phyloP scores from a whole-genome alignment of 1,140 invertebrate genomes.

The Drosophila pachea region DNA sequence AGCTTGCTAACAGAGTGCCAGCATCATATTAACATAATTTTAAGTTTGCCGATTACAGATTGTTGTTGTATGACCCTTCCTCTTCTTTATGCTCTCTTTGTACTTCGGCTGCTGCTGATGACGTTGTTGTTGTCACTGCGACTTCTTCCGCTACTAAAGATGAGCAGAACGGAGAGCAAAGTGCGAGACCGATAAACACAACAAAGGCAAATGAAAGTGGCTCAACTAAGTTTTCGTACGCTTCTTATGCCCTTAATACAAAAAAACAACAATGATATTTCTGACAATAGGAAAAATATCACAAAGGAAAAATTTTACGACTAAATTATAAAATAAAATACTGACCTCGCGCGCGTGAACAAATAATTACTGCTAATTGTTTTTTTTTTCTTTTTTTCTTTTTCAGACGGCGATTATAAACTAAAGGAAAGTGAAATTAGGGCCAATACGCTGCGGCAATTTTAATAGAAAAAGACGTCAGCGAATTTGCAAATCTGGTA shows the following conservation, averaged over 20 bases:
- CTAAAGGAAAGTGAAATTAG: conserved; percentile 36
- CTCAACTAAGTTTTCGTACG: conserved; percentile 18
- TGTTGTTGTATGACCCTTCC: too few species aligned
- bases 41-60: not conserved
- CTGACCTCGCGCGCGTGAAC: not conserved
- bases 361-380: conserved; percentile 35
- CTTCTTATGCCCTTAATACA: conserved; percentile 33
- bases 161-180: not conserved
- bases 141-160: not conserved
- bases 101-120: not conserved
- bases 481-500: conserved; percentile 2
- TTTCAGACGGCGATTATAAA: conserved; percentile 9
- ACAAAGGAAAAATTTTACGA: not conserved
- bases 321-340: conserved; percentile 11
- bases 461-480: not conserved
- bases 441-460: conserved; percentile 19
- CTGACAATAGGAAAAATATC: conserved; percentile 1
- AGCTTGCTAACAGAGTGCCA: conserved; percentile 5
- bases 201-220: conserved; percentile 34
- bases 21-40: conserved; percentile 14
- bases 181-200: not conserved
- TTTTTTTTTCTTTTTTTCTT: conserved; percentile 15
- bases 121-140: not conserved
- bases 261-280: conserved; percentile 9
- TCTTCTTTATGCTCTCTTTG: too few species aligned